phyloP scores from a whole-genome alignment of 2,113 vertebrate species.

The Tragulus kanchil region DNA sequence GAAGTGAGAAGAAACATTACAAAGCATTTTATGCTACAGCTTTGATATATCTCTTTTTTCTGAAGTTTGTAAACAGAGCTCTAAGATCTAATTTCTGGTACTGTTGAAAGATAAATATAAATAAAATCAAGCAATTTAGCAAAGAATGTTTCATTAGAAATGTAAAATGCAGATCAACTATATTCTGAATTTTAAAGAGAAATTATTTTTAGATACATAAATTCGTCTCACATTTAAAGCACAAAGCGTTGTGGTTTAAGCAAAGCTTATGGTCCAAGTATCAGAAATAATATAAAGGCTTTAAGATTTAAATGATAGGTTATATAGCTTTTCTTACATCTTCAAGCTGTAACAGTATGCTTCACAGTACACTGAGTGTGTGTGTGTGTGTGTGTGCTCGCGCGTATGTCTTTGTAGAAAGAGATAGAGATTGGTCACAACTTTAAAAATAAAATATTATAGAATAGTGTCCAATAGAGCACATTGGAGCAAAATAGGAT shows the following conservation, averaged over 20 bases:
- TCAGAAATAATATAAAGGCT: background rate
- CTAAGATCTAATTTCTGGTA: background rate
- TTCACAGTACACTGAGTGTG: background rate
- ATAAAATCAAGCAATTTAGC: background rate
- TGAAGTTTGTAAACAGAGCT: background rate
- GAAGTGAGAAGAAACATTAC: background rate
- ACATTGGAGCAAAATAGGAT: background rate
- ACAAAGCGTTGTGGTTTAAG: background rate
- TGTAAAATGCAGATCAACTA: background rate
- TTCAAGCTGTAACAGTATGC: background rate
- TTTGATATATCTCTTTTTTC: background rate
- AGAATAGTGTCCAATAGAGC: background rate
- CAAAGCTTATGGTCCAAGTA: background rate
- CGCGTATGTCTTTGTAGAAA: background rate
- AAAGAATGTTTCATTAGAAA: background rate
- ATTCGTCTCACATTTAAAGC: background rate
- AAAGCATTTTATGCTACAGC: background rate
- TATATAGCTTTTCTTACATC: background rate
- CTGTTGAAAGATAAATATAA: no score
- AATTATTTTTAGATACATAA: background rate
- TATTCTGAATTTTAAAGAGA: background rate
- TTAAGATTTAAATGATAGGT: background rate
- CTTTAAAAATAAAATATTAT: background rate
- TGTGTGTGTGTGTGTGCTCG: background rate
- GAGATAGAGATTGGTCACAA: background rate